phyloP scores from a whole-genome alignment of 35 echinoderm and acorn worm species.

The Diadema setosum region DNA sequence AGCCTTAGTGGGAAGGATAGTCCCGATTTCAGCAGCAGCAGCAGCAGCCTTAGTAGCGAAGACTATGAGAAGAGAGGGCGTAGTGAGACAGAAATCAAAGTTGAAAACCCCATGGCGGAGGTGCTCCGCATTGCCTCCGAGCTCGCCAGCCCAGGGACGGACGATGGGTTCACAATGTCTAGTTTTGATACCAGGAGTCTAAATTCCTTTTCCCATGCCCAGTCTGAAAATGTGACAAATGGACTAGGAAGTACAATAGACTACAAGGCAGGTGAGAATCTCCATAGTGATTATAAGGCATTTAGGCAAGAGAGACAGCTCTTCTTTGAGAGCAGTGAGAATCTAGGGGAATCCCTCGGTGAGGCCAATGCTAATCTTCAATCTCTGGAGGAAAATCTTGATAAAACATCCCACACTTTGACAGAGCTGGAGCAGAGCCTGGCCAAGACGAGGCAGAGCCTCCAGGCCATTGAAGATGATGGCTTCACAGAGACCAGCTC shows the following conservation, averaged over 20 bases:
- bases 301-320: conserved; percentile 78
- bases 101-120: conserved; percentile 58
- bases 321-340: conserved; percentile 71
- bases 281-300: conserved; percentile 34
- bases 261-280: background rate
- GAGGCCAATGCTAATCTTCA: conserved; percentile 58
- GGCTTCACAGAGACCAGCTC: conserved; percentile 33
- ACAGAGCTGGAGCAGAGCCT: conserved; percentile 27
- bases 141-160: conserved; percentile 46
- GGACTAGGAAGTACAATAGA: background rate
- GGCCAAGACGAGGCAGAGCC: conserved; percentile 38
- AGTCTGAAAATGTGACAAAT: background rate
- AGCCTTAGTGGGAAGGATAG: background rate
- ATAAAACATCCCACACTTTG: conserved; percentile 45
- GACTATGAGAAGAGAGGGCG: conserved; percentile 26
- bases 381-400: conserved; percentile 63
- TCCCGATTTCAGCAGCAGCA: background rate
- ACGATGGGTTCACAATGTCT: conserved; percentile 1
- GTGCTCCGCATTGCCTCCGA: conserved; percentile 46
- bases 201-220: conserved; percentile 27
- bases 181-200: conserved; percentile 47
- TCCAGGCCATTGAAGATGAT: conserved; percentile 35
- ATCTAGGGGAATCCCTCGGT: conserved; percentile 58
- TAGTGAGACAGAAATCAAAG: background rate
- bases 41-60: conserved; percentile 3